These are phyloP conservation scores for Irena cyanogastra DNA, from an alignment of 2,113 vertebrate species.

Conservation along the genomic window DNA sequence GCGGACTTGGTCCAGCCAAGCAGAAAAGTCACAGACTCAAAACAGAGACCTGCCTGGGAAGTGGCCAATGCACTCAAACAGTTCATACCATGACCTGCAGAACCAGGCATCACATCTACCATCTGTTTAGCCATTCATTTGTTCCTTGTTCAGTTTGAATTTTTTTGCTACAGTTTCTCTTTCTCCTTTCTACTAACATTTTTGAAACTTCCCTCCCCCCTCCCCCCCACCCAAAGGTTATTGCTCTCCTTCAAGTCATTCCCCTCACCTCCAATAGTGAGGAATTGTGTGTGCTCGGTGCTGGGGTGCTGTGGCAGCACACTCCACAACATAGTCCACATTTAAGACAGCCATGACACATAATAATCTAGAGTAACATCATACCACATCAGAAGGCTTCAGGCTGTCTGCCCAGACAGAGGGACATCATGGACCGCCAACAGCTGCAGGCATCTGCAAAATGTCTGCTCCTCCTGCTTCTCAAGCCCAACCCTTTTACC, in stretches of 20 bases:
- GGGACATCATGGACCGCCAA: no score
- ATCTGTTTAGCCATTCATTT: background rate
- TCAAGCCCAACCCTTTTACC: no score
- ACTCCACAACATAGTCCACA: no score
- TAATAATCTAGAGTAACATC: no score
- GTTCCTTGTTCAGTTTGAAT: background rate
- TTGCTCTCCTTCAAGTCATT: background rate
- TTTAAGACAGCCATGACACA: no score
- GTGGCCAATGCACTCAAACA: background rate
- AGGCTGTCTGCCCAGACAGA: no score
- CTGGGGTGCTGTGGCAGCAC: no score
- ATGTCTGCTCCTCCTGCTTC: no score
- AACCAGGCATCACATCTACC: background rate
- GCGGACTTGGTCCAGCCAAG: background rate
- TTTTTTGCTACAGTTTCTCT: background rate
- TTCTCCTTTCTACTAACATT: background rate
- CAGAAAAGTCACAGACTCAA: background rate
- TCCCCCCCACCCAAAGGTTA: background rate
- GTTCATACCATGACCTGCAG: background rate
- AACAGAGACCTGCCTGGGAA: background rate
- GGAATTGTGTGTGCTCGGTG: background rate
- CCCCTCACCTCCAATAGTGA: accelerated
- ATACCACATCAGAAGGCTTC: no score
- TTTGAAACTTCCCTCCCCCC: background rate
- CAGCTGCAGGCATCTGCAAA: no score